Percentiles rank a stretch among this genome's conserved stretches.
These are phyloP conservation scores for Toxotes chatareus DNA, from an alignment of 2,113 vertebrate genomes.

Conservation along the genomic window DNA sequence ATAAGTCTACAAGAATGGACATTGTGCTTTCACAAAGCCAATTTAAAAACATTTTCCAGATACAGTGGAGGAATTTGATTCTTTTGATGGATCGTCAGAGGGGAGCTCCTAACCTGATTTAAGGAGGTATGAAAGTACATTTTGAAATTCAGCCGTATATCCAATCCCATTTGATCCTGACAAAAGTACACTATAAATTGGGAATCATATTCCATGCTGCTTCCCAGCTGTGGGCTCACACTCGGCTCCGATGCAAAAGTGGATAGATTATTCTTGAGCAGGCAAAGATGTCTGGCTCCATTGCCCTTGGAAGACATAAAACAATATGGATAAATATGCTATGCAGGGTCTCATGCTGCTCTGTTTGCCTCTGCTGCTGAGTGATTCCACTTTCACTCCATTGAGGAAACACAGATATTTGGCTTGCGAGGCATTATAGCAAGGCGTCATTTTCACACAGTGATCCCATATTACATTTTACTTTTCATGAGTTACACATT, in stretches of 20 bases:
- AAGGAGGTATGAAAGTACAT: slow-evolving; percentile 54
- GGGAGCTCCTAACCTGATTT: slow-evolving; percentile 69
- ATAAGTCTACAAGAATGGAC: slow-evolving; percentile 46
- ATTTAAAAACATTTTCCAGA: slow-evolving; percentile 64
- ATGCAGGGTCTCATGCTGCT: slow-evolving; percentile 33
- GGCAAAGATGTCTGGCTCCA: slow-evolving; percentile 49
- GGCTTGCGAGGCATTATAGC: background rate
- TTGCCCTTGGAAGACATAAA: slow-evolving; percentile 63
- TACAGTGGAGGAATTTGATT: slow-evolving; percentile 63
- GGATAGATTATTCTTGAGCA: slow-evolving; percentile 65
- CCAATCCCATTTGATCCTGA: slow-evolving; percentile 70
- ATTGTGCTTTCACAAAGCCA: slow-evolving; percentile 51
- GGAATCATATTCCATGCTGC: slow-evolving; percentile 59
- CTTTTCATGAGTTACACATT: background rate
- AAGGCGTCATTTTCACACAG: background rate
- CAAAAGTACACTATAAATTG: slow-evolving; percentile 62
- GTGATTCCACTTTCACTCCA: slow-evolving; percentile 42
- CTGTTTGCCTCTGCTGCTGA: slow-evolving; percentile 31
- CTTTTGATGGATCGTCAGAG: slow-evolving; percentile 61
- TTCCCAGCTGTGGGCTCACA: slow-evolving; percentile 63
- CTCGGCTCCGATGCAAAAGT: slow-evolving; percentile 41
- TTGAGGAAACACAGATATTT: slow-evolving; percentile 35
- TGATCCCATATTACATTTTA: background rate
- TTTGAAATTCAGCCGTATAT: slow-evolving; percentile 61
- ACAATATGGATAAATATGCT: slow-evolving; percentile 62